These are phyloP conservation scores for Willowsia nigromaculata DNA, from an alignment of 2,888 invertebrate genomes.

Conservation along the genomic window DNA sequence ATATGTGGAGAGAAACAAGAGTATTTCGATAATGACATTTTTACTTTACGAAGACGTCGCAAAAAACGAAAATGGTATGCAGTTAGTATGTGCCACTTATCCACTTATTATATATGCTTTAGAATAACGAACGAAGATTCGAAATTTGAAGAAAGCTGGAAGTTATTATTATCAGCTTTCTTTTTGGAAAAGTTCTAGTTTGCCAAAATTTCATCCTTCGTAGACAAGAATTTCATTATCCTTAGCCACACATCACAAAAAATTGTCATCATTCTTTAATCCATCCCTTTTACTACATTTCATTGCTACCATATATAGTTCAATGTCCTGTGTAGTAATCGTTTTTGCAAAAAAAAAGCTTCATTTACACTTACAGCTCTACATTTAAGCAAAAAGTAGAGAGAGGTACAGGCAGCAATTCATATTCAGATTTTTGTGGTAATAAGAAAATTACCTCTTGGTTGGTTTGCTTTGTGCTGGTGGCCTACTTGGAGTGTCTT, in stretches of 20 bases:
- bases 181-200: too few relatives aligned
- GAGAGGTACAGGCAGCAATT: not conserved
- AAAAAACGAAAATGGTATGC: too few relatives aligned
- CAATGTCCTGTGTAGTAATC: not conserved
- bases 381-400: not conserved
- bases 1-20: not conserved
- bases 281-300: not conserved
- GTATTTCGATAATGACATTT: too few relatives aligned
- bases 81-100: too few relatives aligned
- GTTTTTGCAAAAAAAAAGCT: not conserved
- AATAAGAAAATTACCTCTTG: not conserved
- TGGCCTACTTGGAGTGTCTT: not conserved
- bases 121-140: not conserved
- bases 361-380: not conserved
- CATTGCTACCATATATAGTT: not conserved
- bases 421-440: not conserved
- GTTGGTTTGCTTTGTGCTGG: not conserved
- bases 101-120: too few relatives aligned
- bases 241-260: not conserved
- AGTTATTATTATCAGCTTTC: not conserved
- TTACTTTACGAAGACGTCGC: too few relatives aligned
- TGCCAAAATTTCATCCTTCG: not conserved
- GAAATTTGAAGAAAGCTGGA: not conserved
- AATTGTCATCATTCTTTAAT: not conserved
- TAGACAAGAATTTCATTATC: conserved; percentile 4